A percentile compares a stretch with the other conserved stretches of the same genome.
Conservation (phyloP, 2,113 vertebrate genomes). For the Podarcis raffonei region DNA sequence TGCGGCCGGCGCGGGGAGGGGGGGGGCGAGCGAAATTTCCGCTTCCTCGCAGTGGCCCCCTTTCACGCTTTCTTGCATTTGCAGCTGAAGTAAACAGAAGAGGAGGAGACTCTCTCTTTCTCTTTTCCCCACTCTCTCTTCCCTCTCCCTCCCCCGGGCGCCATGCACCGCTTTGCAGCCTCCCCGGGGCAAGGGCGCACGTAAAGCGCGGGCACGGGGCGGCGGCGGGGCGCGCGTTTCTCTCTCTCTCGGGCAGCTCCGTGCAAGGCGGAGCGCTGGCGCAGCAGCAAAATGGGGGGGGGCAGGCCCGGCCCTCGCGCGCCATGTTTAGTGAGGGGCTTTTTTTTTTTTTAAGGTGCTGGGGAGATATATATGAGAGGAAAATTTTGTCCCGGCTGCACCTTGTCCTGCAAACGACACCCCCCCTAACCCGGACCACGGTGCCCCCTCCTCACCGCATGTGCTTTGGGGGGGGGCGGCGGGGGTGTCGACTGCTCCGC, state of each 20-base stretch:
- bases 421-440: not conserved
- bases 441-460: conserved; percentile 4
- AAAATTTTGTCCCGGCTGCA: not conserved
- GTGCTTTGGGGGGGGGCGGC: not conserved
- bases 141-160: not conserved
- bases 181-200: too few species aligned
- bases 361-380: not conserved
- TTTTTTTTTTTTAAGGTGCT: too few species aligned
- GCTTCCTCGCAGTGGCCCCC: too few species aligned
- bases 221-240: too few species aligned
- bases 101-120: not conserved
- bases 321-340: too few species aligned
- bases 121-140: not conserved
- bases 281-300: too few species aligned
- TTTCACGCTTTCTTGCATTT: not conserved
- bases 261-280: too few species aligned
- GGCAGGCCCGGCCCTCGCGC: too few species aligned
- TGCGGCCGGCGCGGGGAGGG: too few species aligned
- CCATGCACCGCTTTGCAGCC: not conserved
- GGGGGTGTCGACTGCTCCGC: not conserved
- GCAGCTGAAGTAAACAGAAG: not conserved
- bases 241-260: too few species aligned
- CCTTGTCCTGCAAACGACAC: not conserved
- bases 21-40: too few species aligned
- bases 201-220: not conserved